Evolutionary conservation across 2,888 invertebrate genomes (phyloP), one percentile per base, ranked within the genome.

Genomic region (Zeuzera pyrina): DNA sequence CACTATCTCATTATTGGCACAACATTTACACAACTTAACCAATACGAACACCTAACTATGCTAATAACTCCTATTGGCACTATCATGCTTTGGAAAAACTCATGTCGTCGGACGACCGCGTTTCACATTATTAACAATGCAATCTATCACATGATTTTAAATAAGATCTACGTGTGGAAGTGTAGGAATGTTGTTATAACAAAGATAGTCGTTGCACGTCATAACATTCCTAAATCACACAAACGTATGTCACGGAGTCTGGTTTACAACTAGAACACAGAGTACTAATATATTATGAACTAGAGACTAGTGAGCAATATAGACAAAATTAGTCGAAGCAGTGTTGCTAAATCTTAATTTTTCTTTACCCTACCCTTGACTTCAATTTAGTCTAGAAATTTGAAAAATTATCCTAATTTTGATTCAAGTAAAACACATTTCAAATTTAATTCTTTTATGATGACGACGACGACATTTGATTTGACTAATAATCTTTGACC

Each of bases 1-100:
- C 81, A 83, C 83, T 83, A 83, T 81, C 83, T 83, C 83, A 83
- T 83, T 68, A 77, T 83, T 79, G 76, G 76, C 79, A 83, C 79
- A 74, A 76, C 70, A 79, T 77, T 78, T 71, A 77, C 83, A 69
- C 65, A 76, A 78, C 78, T 70, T 77, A 81, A 74, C 70, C 60
- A 63, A 77, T 69, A 72, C 60, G 66, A 70, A 77, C 61, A 71
- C 70, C 73, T 81, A 81, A 78, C 76, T 83, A 81, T 69, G 69
- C 64, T 77, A 73, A 64, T 59, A 63, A 70, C 57, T 76, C 66
- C 67, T 76, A 65, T 73, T 79, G 77, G 74, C 79, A 79, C 79
- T 63, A 69, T 79, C 83, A 83, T 81, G 68, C 77, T 81, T 79
- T 74, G 65, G 62, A 60, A 58, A 65, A 60, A 68, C 61, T 60